These are phyloP conservation scores for Anseranas semipalmata DNA, from an alignment of 2,113 vertebrate species.

Conservation along the genomic window DNA sequence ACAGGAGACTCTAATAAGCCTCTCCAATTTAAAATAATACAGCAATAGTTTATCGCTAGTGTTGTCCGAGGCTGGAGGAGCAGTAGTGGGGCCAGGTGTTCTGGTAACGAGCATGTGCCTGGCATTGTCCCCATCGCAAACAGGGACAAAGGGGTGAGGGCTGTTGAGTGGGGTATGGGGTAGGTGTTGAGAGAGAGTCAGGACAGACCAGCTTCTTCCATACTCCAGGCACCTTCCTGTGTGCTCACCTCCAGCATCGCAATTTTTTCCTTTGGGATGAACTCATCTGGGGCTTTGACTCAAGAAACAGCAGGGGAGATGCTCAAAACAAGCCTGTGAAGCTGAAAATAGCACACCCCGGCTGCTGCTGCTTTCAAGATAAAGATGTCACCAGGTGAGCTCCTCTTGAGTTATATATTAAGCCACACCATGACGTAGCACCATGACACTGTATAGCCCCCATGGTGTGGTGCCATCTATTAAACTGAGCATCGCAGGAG, in stretches of 20 bases:
- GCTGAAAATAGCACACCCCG: background rate
- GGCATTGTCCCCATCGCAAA: background rate
- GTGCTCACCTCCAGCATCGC: fast-evolving
- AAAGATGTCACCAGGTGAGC: slow-evolving; percentile 34
- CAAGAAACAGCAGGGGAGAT: background rate
- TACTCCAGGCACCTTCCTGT: background rate
- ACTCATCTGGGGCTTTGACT: background rate
- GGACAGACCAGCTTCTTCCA: background rate
- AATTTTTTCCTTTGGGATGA: background rate
- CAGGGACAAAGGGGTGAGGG: background rate
- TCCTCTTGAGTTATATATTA: background rate
- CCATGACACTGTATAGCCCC: background rate
- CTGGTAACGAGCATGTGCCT: background rate
- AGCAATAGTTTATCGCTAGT: background rate
- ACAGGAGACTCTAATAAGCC: background rate
- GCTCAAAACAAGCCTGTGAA: background rate
- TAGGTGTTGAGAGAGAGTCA: background rate
- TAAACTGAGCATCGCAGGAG: fast-evolving
- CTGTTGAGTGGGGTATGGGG: background rate
- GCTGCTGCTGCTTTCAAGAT: background rate
- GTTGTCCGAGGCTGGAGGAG: fast-evolving
- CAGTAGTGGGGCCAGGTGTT: background rate
- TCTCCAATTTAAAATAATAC: background rate
- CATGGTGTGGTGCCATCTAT: fast-evolving
- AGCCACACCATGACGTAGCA: background rate